phyloP scores from a whole-genome alignment of 2,113 vertebrate genomes.

The Aramus guarauna region DNA sequence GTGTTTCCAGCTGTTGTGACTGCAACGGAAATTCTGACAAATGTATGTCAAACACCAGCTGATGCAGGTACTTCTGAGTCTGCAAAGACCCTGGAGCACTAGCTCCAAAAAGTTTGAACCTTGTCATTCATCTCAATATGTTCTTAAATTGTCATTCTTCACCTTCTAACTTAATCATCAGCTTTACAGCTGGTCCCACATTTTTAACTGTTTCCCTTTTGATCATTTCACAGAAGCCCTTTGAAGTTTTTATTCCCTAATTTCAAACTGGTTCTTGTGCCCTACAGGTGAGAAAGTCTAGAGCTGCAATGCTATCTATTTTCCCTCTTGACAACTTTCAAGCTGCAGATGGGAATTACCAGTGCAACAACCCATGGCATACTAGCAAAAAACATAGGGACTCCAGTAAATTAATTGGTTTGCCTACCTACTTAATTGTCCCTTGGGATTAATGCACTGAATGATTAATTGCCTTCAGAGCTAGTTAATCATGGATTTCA shows the following conservation, averaged over 20 bases:
- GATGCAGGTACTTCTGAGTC: not conserved
- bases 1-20: not conserved
- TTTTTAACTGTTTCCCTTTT: constrained; percentile 29
- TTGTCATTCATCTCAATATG: not conserved
- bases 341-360: not conserved
- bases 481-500: not conserved
- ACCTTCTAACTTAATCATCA: not conserved
- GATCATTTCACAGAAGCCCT: not conserved
- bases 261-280: constrained; percentile 37
- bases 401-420: not conserved
- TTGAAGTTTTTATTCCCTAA: constrained; percentile 29
- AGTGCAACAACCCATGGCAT: not conserved
- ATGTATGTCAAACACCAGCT: not conserved
- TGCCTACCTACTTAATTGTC: constrained; percentile 2
- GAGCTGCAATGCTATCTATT: not conserved
- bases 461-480: constrained; percentile 27
- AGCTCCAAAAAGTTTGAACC: not conserved
- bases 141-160: constrained; percentile 34
- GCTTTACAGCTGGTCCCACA: not conserved
- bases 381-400: not conserved
- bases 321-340: not conserved
- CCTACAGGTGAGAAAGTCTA: constrained; percentile 24
- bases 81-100: not conserved
- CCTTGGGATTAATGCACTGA: not conserved
- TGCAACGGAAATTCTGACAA: constrained; percentile 11